Evolutionary conservation across 2,888 invertebrate species (phyloP).

Genomic region (Vesta saturnalis): DNA sequence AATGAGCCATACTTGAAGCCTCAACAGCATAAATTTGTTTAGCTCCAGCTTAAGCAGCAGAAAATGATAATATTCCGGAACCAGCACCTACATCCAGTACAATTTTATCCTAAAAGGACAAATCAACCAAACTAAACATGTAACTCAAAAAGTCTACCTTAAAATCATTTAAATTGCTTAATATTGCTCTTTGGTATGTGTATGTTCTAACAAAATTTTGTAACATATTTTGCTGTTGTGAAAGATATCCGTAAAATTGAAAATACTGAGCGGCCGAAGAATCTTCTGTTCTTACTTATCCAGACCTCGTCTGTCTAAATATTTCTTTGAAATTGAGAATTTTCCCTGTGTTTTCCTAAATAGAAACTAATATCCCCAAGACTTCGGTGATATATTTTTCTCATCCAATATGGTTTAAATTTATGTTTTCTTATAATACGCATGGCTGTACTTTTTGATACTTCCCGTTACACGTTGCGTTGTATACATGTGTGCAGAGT

Average conservation of each 20-base stretch:
- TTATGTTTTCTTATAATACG: too few species aligned
- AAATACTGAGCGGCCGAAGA: constrained; percentile 99
- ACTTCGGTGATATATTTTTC: too few species aligned
- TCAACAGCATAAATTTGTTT: constrained; percentile 98
- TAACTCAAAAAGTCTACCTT: constrained; percentile 63
- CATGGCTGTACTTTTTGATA: too few species aligned
- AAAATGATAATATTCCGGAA: constrained; percentile 97
- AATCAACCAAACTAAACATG: too few species aligned
- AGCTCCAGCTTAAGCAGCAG: constrained; percentile 97
- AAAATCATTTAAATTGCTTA: constrained; percentile 93
- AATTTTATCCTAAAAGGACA: constrained; percentile 77
- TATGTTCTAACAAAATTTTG: constrained; percentile 99
- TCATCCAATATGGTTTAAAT: too few species aligned
- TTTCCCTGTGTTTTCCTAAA: too few species aligned
- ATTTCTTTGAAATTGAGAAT: too few species aligned
- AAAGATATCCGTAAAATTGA: constrained; percentile 98
- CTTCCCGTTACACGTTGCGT: too few species aligned
- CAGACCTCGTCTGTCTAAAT: too few species aligned
- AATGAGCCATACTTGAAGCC: constrained; percentile 98
- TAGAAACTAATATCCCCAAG: too few species aligned
- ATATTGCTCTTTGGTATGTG: constrained; percentile 97
- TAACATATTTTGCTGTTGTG: constrained; percentile 99
- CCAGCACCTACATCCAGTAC: constrained; percentile 98
- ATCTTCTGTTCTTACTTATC: constrained; percentile 95
- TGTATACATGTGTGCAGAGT: too few species aligned